A percentile compares a stretch with the other conserved stretches of the same genome.
Evolutionary conservation across 37 sponge, comb jelly and placozoan species (phyloP).

Genomic region (Chondrosia reniformis): DNA sequence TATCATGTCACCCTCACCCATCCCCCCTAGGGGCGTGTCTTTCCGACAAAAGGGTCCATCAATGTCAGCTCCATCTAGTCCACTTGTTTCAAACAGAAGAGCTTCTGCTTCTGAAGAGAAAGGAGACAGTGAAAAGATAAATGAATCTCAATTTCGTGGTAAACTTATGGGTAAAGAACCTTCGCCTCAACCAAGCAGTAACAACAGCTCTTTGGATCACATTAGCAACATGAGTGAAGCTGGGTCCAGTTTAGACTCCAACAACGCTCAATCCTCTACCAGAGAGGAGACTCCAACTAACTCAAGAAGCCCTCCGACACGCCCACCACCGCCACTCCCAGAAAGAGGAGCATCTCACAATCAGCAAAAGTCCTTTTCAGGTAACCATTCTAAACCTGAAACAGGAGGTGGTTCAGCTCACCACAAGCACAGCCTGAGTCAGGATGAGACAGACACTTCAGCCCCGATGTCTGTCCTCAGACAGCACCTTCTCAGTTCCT

Average conservation of each 20-base stretch:
- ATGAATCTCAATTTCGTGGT: background rate
- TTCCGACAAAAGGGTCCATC: background rate
- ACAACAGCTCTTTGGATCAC: background rate
- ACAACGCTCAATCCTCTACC: background rate
- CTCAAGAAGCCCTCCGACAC: background rate
- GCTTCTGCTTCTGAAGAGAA: background rate
- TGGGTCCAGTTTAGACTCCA: background rate
- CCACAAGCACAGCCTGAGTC: background rate
- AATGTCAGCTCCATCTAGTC: background rate
- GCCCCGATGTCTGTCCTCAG: constrained; percentile 7
- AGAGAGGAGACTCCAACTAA: background rate
- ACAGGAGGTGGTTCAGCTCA: background rate
- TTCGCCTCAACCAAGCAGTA: background rate
- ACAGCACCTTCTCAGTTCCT: constrained; percentile 18
- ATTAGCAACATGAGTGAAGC: background rate
- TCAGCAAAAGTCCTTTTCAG: background rate
- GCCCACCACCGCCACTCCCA: constrained; percentile 5
- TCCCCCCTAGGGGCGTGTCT: background rate
- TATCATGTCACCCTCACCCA: background rate
- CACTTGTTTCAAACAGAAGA: background rate
- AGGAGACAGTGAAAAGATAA: background rate
- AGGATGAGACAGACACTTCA: background rate
- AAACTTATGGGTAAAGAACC: background rate
- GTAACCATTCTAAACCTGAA: background rate
- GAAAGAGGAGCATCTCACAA: background rate